Evolutionary conservation across 2,888 invertebrate genomes (phyloP).

Genomic region (Mesodorylaimus sp.): DNA sequence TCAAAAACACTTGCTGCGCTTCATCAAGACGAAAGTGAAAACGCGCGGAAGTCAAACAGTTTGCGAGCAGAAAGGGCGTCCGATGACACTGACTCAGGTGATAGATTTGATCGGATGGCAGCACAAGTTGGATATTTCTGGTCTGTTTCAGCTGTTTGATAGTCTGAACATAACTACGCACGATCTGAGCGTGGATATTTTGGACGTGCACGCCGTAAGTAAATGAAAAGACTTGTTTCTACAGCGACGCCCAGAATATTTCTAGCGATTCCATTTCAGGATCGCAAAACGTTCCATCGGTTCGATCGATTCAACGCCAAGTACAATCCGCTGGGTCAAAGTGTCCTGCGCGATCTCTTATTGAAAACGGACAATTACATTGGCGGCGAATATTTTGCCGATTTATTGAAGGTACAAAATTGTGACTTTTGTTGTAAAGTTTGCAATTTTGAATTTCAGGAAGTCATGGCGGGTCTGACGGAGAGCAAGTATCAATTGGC

Average conservation of each 20-base stretch:
- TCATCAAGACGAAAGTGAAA: constrained; percentile 92
- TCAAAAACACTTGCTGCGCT: constrained; percentile 89
- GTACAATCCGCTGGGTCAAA: constrained; percentile 95
- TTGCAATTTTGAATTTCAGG: too few relatives aligned
- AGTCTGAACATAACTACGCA: constrained; percentile 91
- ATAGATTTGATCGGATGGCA: constrained; percentile 2
- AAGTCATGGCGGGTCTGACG: constrained; percentile 82
- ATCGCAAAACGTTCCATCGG: constrained; percentile 87
- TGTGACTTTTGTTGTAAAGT: too few relatives aligned
- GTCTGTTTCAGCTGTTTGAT: constrained; percentile 60
- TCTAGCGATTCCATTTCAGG: constrained; percentile 17
- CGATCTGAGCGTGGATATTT: constrained; percentile 92
- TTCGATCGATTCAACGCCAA: constrained; percentile 99
- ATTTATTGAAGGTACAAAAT: constrained; percentile 57
- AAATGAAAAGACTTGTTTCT: too few relatives aligned
- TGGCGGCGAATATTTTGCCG: constrained; percentile 87
- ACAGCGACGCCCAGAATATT: too few relatives aligned
- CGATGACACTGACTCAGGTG: constrained; percentile 64
- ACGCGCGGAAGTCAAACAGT: constrained; percentile 69
- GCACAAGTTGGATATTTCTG: too few relatives aligned
- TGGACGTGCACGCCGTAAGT: constrained; percentile 87
- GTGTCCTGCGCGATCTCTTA: constrained; percentile 81
- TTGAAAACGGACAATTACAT: constrained; percentile 93
- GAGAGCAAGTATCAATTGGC: constrained; percentile 98
- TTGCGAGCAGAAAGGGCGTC: constrained; percentile 35